Conservation (phyloP, 2,888 invertebrate species). For the Macrophya annulata region DNA sequence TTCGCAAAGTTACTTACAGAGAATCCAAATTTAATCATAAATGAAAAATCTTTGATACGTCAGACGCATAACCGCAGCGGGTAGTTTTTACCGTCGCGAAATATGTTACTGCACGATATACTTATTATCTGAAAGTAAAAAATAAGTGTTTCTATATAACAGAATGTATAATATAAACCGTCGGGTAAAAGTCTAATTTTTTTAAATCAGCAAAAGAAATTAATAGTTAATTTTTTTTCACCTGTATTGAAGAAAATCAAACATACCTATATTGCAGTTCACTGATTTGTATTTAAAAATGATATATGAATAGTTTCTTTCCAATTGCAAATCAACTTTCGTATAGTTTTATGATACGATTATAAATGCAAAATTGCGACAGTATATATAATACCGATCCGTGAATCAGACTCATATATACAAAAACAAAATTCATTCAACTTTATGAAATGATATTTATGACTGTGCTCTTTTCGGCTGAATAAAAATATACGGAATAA, state of each 20-base stretch:
- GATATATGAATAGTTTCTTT: not conserved
- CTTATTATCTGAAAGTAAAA: not conserved
- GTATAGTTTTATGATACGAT: not conserved
- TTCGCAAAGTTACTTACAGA: not conserved
- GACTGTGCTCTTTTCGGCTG: not conserved
- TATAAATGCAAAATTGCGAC: not conserved
- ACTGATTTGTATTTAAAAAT: not conserved
- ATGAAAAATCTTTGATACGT: not conserved
- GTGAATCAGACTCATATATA: not conserved
- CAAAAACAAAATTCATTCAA: not conserved
- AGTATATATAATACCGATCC: not conserved
- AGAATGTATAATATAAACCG: not conserved
- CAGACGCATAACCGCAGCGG: not conserved
- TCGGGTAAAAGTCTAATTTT: slow-evolving; percentile 3
- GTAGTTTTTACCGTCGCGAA: not conserved
- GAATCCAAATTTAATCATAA: not conserved
- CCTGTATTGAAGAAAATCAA: not conserved
- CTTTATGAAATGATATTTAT: not conserved
- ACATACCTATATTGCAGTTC: not conserved
- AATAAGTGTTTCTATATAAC: not conserved
- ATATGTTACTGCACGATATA: not conserved
- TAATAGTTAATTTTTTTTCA: not conserved
- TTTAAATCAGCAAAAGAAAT: not conserved
- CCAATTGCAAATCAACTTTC: not conserved
- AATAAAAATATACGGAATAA: not conserved